Evolutionary conservation across 2,888 invertebrate genomes (phyloP).

Genomic region (Eilema sororculum): DNA sequence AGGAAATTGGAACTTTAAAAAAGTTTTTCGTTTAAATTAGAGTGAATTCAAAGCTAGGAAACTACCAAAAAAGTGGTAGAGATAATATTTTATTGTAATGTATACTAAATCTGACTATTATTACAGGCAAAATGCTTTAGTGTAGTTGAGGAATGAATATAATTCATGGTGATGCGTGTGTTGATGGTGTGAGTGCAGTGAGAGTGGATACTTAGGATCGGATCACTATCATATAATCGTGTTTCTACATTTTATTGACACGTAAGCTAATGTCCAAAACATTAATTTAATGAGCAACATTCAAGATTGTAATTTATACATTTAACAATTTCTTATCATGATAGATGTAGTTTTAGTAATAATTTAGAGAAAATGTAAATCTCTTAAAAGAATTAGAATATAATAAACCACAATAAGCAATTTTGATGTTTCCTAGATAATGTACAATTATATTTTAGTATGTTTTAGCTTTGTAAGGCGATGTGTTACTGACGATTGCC

Average conservation of each 20-base stretch:
- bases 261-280: slow-evolving; percentile 61
- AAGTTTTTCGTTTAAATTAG: slow-evolving; percentile 43
- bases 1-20: slow-evolving; percentile 45
- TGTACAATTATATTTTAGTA: slow-evolving; percentile 67
- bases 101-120: slow-evolving; percentile 69
- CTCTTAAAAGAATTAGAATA: slow-evolving; percentile 52
- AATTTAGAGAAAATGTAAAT: slow-evolving; percentile 58
- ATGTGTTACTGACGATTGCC: slow-evolving; percentile 43
- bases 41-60: slow-evolving; percentile 71
- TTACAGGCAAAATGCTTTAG: slow-evolving; percentile 67
- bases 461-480: slow-evolving; percentile 49
- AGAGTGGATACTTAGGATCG: slow-evolving; percentile 40
- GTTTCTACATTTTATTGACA: slow-evolving; percentile 46
- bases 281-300: slow-evolving; percentile 50
- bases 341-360: slow-evolving; percentile 52
- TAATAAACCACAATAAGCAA: slow-evolving; percentile 67
- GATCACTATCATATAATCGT: slow-evolving; percentile 42
- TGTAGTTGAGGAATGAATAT: slow-evolving; percentile 65
- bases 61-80: slow-evolving; percentile 79
- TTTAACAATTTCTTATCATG: slow-evolving; percentile 54
- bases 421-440: slow-evolving; percentile 71
- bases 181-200: slow-evolving; percentile 30
- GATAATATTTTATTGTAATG: slow-evolving; percentile 56
- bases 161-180: slow-evolving; percentile 63
- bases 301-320: slow-evolving; percentile 47